Evolutionary conservation across 2,888 invertebrate species (phyloP).

Genomic region (Temnothorax ravouxi): DNA sequence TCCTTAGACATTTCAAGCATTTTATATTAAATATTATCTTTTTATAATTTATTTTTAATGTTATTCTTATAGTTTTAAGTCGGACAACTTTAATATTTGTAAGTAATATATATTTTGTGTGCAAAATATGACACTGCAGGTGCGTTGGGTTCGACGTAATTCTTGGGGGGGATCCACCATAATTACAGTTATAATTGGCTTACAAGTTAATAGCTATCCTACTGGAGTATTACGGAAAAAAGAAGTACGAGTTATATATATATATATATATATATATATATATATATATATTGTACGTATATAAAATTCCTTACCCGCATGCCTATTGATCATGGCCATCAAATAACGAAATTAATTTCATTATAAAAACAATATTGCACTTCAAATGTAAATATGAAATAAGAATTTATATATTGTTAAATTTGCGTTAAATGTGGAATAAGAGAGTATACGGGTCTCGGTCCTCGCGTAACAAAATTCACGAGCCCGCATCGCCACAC

Average conservation of each 20-base stretch:
- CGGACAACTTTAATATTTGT: background rate
- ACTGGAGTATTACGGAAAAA: constrained; percentile 1
- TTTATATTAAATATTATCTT: background rate
- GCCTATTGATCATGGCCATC: background rate
- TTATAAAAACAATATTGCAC: background rate
- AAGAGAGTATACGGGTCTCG: background rate
- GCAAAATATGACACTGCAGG: background rate
- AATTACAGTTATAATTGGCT: constrained; percentile 39
- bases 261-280: constrained; percentile 4
- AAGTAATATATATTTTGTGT: background rate
- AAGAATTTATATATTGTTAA: constrained; percentile 9
- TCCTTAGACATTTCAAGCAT: background rate
- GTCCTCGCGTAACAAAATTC: constrained; percentile 3
- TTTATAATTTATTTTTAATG: background rate
- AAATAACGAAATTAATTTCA: background rate
- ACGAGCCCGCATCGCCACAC: background rate
- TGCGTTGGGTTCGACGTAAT: background rate
- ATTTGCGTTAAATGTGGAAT: background rate
- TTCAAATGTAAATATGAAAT: background rate
- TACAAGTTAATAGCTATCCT: constrained; percentile 32
- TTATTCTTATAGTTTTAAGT: constrained; percentile 13
- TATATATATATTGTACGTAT: background rate
- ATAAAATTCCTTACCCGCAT: constrained; percentile 10
- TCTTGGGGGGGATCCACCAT: constrained; percentile 3
- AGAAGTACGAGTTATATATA: background rate